A percentile compares a stretch with the other conserved stretches of the same genome.
Evolutionary conservation across 2,797 vertebrate genomes (phyloP).

Genomic region (Amblyopsis hoosieri): DNA sequence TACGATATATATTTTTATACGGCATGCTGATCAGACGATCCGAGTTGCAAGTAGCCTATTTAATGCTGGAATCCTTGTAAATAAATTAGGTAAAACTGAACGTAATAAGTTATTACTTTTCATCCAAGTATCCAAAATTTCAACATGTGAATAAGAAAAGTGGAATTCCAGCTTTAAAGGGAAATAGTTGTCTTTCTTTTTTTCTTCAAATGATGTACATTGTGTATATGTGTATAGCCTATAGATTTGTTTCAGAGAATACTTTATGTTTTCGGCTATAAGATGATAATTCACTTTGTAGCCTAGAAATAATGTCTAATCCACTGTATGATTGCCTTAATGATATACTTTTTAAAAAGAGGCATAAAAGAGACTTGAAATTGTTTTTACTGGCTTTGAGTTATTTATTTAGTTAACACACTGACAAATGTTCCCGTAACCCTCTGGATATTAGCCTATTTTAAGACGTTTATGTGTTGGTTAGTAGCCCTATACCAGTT

Average conservation of each 20-base stretch:
- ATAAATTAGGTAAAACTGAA: conserved; percentile 88
- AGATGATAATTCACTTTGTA: conserved; percentile 91
- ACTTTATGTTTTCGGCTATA: conserved; percentile 85
- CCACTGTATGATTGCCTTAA: conserved; percentile 92
- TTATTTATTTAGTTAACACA: conserved; percentile 51
- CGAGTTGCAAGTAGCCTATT: conserved; percentile 84
- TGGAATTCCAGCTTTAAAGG: conserved; percentile 83
- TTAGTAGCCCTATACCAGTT: neutral
- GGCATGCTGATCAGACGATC: conserved; percentile 77
- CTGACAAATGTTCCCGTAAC: conserved; percentile 2
- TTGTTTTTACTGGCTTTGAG: conserved; percentile 75
- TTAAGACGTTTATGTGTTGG: neutral
- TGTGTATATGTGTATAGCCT: conserved; percentile 83
- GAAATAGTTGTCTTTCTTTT: conserved; percentile 75
- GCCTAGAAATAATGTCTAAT: conserved; percentile 84
- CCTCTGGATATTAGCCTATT: neutral
- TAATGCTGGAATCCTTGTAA: conserved; percentile 91
- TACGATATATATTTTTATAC: conserved; percentile 84
- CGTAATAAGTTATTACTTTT: conserved; percentile 92
- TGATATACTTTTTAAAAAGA: conserved; percentile 90
- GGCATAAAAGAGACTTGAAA: conserved; percentile 86
- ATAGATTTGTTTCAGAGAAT: conserved; percentile 84
- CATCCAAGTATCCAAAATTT: conserved; percentile 75
- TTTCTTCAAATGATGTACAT: conserved; percentile 83
- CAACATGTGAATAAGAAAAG: conserved; percentile 62